phyloP scores from a whole-genome alignment of 2,888 invertebrate genomes.

The Bellardia pandia region DNA sequence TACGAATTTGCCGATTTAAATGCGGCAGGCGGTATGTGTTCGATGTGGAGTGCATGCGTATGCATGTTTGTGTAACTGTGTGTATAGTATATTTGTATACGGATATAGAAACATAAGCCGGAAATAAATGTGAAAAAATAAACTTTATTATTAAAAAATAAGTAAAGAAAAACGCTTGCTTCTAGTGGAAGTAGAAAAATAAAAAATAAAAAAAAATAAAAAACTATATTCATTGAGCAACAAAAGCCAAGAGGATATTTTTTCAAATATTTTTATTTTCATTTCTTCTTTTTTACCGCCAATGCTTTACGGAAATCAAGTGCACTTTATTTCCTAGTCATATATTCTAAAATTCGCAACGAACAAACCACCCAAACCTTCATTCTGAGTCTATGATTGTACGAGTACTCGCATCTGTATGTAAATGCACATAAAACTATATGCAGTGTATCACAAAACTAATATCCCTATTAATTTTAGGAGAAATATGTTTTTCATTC shows the following conservation, averaged over 20 bases:
- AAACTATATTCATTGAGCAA: conserved; percentile 63
- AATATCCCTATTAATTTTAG: too few species aligned
- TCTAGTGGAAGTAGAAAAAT: neutral
- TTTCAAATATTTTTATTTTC: conserved; percentile 59
- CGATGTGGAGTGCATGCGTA: conserved; percentile 4
- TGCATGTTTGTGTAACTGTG: conserved; percentile 20
- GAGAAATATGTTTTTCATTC: too few species aligned
- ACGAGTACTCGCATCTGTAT: neutral
- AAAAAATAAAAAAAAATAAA: conserved; percentile 27
- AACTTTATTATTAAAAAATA: conserved; percentile 60
- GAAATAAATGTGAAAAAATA: conserved; percentile 73
- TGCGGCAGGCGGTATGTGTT: neutral
- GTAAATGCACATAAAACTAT: too few species aligned
- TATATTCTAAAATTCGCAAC: conserved; percentile 68
- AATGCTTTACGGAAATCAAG: conserved; percentile 71
- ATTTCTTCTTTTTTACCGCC: conserved; percentile 60
- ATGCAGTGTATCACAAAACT: too few species aligned
- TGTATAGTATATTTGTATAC: conserved; percentile 56
- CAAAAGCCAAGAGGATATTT: conserved; percentile 67
- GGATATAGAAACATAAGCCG: conserved; percentile 74
- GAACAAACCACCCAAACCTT: conserved; percentile 35
- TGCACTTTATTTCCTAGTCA: conserved; percentile 73
- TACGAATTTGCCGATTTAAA: conserved; percentile 11
- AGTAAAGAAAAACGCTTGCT: conserved; percentile 2
- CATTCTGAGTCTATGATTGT: conserved; percentile 8